Evolutionary conservation across 2,797 vertebrate genomes (phyloP).

Genomic region (Ctenochaetus hawaiiensis): DNA sequence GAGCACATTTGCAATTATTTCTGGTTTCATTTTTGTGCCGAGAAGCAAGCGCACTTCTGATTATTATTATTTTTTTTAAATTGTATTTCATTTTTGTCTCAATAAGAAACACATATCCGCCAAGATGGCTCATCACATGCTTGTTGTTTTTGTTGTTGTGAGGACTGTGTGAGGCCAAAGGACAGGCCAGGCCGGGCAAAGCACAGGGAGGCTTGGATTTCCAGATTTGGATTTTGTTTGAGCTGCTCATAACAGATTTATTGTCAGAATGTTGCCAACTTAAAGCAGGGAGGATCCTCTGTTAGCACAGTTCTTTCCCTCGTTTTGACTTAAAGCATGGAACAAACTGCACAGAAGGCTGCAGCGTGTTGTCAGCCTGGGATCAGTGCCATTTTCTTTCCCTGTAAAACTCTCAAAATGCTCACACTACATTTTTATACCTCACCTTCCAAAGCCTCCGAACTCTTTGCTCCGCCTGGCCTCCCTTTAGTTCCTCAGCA

Average conservation of each 20-base stretch:
- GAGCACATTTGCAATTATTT: neutral
- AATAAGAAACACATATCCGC: constrained; percentile 7
- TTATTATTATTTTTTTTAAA: constrained; percentile 6
- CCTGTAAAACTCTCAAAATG: constrained; percentile 19
- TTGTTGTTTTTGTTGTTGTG: neutral
- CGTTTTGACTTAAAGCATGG: neutral
- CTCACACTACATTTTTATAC: constrained; percentile 22
- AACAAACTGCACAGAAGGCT: neutral
- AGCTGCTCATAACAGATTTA: neutral
- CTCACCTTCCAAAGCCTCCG: constrained; percentile 31
- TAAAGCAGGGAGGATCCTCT: constrained; percentile 21
- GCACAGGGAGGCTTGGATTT: constrained; percentile 14
- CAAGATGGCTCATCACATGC: neutral
- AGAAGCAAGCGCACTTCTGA: neutral
- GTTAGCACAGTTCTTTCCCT: constrained; percentile 21
- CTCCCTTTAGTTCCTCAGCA: constrained; percentile 16
- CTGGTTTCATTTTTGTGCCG: constrained; percentile 16
- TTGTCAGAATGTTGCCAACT: constrained; percentile 27
- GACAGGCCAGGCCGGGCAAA: neutral
- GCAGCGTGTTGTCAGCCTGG: neutral
- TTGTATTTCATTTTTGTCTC: neutral
- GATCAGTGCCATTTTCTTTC: constrained; percentile 57
- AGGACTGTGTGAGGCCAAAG: constrained; percentile 20
- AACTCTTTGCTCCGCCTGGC: constrained; percentile 27
- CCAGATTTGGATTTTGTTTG: constrained; percentile 10